Percentiles rank a stretch among this genome's conserved stretches.
Conservation (phyloP, 2,797 vertebrate species). For the Anabas testudineus region DNA sequence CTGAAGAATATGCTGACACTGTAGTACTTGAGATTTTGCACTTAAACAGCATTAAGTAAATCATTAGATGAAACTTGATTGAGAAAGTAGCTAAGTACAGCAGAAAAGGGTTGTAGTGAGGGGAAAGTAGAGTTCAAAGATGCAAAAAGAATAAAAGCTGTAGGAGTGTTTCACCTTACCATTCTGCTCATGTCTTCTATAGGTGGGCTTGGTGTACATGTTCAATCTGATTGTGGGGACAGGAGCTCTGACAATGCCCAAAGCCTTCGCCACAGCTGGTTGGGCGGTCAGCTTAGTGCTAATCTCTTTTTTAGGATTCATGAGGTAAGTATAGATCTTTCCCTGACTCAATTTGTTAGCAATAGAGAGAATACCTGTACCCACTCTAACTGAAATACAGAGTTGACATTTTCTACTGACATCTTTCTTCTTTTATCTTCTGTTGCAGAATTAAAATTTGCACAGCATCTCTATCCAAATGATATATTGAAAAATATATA, state of each 20-base stretch:
- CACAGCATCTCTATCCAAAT: no score
- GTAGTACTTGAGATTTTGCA: not conserved
- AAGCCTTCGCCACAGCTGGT: conserved; percentile 93
- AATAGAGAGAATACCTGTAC: no score
- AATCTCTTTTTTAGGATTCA: conserved; percentile 91
- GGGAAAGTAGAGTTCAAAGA: no score
- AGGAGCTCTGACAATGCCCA: conserved; percentile 97
- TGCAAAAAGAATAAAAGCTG: not conserved
- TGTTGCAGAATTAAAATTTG: no score
- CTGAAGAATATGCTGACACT: conserved; percentile 11
- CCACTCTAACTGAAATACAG: no score
- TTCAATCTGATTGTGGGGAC: conserved; percentile 99
- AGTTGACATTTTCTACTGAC: not conserved
- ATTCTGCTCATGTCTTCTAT: conserved; percentile 14
- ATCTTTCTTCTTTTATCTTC: no score
- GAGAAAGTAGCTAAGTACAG: not conserved
- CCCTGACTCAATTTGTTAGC: rapidly evolving
- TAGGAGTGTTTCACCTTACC: not conserved
- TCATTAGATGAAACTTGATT: conserved; percentile 1
- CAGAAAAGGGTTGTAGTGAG: not conserved
- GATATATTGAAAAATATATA: no score
- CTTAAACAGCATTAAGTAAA: not conserved
- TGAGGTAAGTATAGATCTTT: conserved; percentile 87
- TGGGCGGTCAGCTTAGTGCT: conserved; percentile 95
- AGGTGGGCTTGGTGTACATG: conserved; percentile 98